phyloP scores from a whole-genome alignment of 2,113 vertebrate species.

The Damaliscus lunatus region DNA sequence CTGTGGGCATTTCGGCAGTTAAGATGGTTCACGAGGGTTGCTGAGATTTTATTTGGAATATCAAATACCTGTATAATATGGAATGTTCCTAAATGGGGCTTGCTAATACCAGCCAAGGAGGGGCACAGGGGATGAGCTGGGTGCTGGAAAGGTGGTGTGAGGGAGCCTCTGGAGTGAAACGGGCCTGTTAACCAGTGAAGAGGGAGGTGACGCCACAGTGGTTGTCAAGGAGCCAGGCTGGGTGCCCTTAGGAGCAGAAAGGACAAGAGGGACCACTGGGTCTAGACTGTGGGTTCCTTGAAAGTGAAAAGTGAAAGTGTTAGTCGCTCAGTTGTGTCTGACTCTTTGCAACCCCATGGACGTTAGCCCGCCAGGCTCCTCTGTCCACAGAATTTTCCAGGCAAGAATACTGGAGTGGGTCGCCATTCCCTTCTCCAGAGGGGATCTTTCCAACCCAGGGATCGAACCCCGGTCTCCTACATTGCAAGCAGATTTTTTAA shows the following conservation, averaged over 20 bases:
- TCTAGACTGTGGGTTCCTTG: conserved; percentile 11
- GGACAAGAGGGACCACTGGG: not conserved
- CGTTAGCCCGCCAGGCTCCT: not conserved
- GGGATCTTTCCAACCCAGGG: not conserved
- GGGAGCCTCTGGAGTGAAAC: conserved; percentile 37
- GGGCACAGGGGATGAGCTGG: conserved; percentile 53
- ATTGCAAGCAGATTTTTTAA: not conserved
- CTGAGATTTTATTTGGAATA: conserved; percentile 73
- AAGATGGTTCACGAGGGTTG: conserved; percentile 68
- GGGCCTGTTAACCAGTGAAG: conserved; percentile 61
- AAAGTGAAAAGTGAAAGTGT: not conserved
- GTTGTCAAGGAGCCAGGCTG: conserved; percentile 49
- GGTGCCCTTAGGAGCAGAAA: conserved; percentile 30
- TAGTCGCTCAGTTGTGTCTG: not conserved
- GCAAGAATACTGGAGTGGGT: not conserved
- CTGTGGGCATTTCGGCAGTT: conserved; percentile 70
- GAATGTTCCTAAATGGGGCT: conserved; percentile 67
- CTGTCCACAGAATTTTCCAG: not conserved
- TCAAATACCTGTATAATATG: conserved; percentile 63
- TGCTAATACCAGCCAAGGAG: conserved; percentile 72
- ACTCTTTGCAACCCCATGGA: not conserved
- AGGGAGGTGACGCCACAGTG: conserved; percentile 49
- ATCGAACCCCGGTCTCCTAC: not conserved
- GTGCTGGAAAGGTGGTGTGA: conserved; percentile 52
- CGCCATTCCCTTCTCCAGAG: not conserved